phyloP scores from a whole-genome alignment of 2,797 vertebrate genomes.

The Silurus aristotelis region DNA sequence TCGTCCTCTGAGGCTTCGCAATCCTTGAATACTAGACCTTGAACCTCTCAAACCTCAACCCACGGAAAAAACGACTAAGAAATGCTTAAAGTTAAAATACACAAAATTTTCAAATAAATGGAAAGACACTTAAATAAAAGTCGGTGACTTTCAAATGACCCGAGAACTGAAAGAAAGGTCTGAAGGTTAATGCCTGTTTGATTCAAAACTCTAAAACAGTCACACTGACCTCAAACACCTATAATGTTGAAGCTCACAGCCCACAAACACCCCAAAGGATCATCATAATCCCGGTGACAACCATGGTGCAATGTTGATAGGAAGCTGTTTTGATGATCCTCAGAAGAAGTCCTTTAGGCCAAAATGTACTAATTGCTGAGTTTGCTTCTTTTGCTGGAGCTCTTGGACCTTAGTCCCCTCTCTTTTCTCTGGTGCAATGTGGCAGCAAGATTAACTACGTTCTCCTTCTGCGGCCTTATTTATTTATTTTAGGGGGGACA shows the following conservation, averaged over 20 bases:
- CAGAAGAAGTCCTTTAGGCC: neutral
- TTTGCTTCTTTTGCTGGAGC: conserved; percentile 9
- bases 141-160: neutral
- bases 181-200: neutral
- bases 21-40: neutral
- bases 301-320: neutral
- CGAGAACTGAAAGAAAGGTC: neutral
- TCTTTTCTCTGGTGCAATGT: conserved; percentile 34
- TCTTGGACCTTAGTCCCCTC: conserved; percentile 26
- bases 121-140: neutral
- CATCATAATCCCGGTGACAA: neutral
- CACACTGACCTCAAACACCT: neutral
- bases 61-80: neutral
- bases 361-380: neutral
- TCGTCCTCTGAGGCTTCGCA: neutral
- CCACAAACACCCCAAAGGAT: neutral
- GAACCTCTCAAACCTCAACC: neutral
- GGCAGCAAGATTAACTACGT: conserved; percentile 50
- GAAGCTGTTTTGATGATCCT: neutral
- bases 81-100: neutral
- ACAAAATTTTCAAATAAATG: neutral
- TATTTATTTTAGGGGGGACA: conserved; percentile 50
- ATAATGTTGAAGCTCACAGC: neutral
- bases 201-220: neutral
- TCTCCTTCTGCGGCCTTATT: conserved; percentile 60